Base-by-base conservation (phyloP, 2,113 vertebrate species). In the Promerops cafer region DNA sequence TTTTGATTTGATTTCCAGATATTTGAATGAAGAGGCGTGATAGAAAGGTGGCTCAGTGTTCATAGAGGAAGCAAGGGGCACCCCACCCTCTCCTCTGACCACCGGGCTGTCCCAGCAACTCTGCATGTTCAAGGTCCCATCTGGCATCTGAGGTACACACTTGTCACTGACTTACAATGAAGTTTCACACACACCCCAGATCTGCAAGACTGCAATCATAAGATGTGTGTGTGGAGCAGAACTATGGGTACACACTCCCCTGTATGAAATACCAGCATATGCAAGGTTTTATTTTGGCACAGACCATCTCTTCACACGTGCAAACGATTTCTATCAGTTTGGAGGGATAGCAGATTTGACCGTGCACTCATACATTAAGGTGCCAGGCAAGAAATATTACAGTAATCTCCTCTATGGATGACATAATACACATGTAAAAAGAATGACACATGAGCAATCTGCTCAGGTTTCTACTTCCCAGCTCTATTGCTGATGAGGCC, bases 381-480 rank as follows among this genome's bases (percentile, higher is more conserved):
- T 78, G 45, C 35, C 86, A 71, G 44, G 52, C 79, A 86, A 96
- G 87, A 95, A 93, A 96, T 74, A 94, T 52, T 26, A 78, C 13
- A 35, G 52, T 77, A 33, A 83, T 88, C 44, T 87, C 59, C 71
- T 83, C 63, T 60, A 61, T 14, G 40, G 56, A 87, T 83, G 68
- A 84, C 76, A 82, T 69, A 95, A 92, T 82, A 90, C 74, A 75
- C 16, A 54, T 23, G 77, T 22, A 56, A 76, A 70, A 92, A 72
- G 71, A 83, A 52, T 42, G 42, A 82, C 39, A 91, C 60, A 65
- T 14, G 70, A 39, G 47, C 39, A 92, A 81, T 52, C 54, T 71
- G 49, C 86, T 63, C n/a, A 40, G 47, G 44, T 64, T 70, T 66
- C 69, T 65, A 20, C 26, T 76, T 91, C 39, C 33, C 9, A 5